Conservation (phyloP, 2,113 vertebrate species). For the Columbina picui region DNA sequence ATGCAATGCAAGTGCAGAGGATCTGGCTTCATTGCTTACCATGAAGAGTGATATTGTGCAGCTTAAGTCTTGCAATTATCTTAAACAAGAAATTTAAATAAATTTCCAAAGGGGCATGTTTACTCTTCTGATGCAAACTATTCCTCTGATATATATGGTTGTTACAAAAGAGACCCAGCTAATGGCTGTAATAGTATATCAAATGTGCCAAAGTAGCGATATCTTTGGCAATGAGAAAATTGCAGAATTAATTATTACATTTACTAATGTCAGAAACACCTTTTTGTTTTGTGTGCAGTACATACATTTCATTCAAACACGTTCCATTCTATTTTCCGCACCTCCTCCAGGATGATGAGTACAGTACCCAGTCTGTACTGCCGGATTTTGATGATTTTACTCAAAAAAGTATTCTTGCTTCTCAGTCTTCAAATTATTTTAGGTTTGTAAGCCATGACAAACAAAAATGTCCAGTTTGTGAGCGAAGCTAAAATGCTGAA, state of each 20-base stretch:
- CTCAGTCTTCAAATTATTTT: background rate
- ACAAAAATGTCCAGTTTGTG: slow-evolving; percentile 35
- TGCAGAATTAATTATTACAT: background rate
- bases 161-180: background rate
- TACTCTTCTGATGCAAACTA: background rate
- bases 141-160: background rate
- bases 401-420: background rate
- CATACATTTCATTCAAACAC: background rate
- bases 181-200: slow-evolving; percentile 24
- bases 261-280: background rate
- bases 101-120: background rate
- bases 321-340: background rate
- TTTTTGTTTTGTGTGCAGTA: background rate
- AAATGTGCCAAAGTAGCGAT: slow-evolving; percentile 28
- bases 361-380: background rate
- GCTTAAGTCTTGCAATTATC: background rate
- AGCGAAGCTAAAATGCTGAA: background rate
- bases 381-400: background rate
- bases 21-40: background rate
- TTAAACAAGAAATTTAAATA: background rate
- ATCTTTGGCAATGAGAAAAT: slow-evolving; percentile 47
- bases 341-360: background rate
- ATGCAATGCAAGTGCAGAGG: background rate
- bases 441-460: slow-evolving; percentile 31
- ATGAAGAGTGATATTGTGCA: background rate